Percentiles rank a stretch among this genome's conserved stretches.
These are phyloP conservation scores for Lagorchestes hirsutus DNA, from an alignment of 2,797 vertebrate species.

Conservation along the genomic window DNA sequence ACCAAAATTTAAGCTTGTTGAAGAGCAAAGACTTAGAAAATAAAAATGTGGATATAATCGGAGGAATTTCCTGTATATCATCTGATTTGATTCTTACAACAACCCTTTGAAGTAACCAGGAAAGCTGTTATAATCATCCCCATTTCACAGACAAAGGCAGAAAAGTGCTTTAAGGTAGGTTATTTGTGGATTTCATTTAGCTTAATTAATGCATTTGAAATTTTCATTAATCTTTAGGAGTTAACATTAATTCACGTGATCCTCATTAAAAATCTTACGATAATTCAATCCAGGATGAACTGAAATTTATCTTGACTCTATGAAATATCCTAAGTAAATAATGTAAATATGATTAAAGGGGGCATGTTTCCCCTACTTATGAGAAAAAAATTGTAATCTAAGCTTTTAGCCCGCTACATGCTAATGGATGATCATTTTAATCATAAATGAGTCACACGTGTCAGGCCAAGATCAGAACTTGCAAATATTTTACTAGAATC, in stretches of 20 bases:
- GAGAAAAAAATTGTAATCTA: neutral
- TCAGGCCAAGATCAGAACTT: neutral
- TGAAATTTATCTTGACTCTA: neutral
- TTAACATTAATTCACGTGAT: neutral
- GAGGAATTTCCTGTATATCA: neutral
- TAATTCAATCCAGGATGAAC: neutral
- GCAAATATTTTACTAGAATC: neutral
- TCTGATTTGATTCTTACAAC: neutral
- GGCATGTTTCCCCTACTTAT: neutral
- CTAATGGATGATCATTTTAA: neutral
- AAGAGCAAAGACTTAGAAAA: neutral
- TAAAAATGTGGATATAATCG: neutral
- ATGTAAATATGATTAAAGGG: slow-evolving; percentile 18
- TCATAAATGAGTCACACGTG: neutral
- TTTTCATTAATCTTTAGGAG: neutral
- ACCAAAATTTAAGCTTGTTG: neutral
- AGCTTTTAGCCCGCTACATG: neutral
- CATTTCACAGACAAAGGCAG: neutral
- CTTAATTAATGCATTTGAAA: neutral
- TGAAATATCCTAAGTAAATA: neutral
- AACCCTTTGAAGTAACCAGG: neutral
- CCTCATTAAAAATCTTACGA: neutral
- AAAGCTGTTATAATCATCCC: neutral
- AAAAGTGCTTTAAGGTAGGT: neutral
- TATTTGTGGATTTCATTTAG: slow-evolving; percentile 3